Evolutionary conservation across 2,797 vertebrate species (phyloP).

Genomic region (Melanotaenia maccullochi): DNA sequence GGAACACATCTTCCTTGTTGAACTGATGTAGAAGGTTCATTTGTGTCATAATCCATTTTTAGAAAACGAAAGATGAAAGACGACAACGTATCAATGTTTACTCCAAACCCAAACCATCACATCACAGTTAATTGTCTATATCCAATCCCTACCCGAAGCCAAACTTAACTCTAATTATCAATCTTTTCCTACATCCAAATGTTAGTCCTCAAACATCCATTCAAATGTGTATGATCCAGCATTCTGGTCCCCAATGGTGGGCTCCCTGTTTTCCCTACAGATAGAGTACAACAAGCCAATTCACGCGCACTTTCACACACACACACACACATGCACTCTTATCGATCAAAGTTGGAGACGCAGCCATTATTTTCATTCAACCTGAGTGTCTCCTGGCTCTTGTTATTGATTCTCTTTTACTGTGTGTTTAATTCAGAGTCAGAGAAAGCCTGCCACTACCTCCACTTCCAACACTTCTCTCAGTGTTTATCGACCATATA

Average conservation of each 20-base stretch:
- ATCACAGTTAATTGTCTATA: neutral
- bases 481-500: slow-evolving; percentile 61
- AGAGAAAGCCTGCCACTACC: slow-evolving; percentile 49
- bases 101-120: neutral
- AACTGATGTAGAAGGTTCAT: too few relatives aligned
- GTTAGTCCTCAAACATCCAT: neutral
- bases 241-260: neutral
- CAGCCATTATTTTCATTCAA: slow-evolving; percentile 69
- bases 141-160: neutral
- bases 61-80: neutral
- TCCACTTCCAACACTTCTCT: slow-evolving; percentile 58
- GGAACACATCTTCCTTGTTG: too few relatives aligned
- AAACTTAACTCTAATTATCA: neutral
- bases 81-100: neutral
- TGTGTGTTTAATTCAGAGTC: slow-evolving; percentile 68
- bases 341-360: slow-evolving; percentile 59
- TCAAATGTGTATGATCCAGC: neutral
- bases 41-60: neutral
- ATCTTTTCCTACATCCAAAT: neutral
- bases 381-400: slow-evolving; percentile 58
- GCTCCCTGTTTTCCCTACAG: neutral
- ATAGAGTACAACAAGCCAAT: slow-evolving; percentile 2
- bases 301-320: slow-evolving; percentile 13
- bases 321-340: slow-evolving; percentile 17
- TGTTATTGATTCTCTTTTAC: slow-evolving; percentile 67